phyloP scores from a whole-genome alignment of 2,888 invertebrate species.

The Imbricaverruca yamaguchii region DNA sequence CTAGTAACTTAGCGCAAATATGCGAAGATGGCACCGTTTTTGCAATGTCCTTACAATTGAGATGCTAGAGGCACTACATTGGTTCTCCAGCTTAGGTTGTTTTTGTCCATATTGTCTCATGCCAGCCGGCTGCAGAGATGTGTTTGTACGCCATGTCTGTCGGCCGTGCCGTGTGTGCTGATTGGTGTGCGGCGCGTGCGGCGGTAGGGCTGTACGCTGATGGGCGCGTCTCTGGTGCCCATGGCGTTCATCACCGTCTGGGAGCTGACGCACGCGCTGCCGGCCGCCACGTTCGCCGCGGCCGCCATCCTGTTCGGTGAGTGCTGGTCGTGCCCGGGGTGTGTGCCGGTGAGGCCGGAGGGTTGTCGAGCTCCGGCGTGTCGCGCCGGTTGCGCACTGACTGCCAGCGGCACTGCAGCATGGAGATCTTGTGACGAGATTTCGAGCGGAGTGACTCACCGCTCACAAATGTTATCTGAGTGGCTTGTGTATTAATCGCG shows the following conservation, averaged over 20 bases:
- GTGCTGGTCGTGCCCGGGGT: not conserved
- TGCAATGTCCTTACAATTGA: too few species aligned
- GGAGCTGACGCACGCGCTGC: conserved; percentile 75
- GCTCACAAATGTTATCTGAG: too few species aligned
- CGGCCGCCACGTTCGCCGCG: conserved; percentile 70
- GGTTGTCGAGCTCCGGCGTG: too few species aligned
- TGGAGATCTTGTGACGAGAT: too few species aligned
- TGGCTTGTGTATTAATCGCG: too few species aligned
- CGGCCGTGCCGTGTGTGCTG: not conserved
- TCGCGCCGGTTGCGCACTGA: too few species aligned
- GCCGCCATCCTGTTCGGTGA: conserved; percentile 75
- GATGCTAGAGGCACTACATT: too few species aligned
- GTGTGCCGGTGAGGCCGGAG: conserved; percentile 24
- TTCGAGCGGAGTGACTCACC: too few species aligned
- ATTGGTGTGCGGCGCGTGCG: not conserved
- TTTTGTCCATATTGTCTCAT: not conserved
- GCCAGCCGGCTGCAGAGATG: not conserved
- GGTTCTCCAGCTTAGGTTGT: too few species aligned
- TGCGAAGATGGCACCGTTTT: too few species aligned
- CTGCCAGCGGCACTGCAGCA: too few species aligned
- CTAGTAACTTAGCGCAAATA: too few species aligned
- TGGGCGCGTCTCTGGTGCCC: conserved; percentile 80
- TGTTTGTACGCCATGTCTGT: not conserved
- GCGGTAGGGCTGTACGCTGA: conserved; percentile 75
- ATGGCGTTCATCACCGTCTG: conserved; percentile 77